These are phyloP conservation scores for Drosophila paracracens DNA, from an alignment of 2,888 invertebrate species.

Conservation along the genomic window DNA sequence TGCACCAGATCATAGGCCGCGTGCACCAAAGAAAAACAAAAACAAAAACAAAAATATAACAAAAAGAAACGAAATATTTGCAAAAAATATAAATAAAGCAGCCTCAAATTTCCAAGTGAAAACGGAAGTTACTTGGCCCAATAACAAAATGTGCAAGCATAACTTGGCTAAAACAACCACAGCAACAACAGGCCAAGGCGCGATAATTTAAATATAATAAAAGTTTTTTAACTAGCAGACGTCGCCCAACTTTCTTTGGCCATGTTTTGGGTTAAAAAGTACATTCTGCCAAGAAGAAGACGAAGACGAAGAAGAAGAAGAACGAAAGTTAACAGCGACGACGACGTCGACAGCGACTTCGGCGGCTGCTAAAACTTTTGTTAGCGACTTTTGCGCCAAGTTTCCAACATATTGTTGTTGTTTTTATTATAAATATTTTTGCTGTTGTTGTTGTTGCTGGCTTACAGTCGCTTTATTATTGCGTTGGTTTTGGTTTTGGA, in stretches of 20 bases:
- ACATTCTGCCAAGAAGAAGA: slow-evolving; percentile 49
- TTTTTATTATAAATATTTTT: slow-evolving; percentile 23
- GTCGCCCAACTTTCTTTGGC: slow-evolving; percentile 61
- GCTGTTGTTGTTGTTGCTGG: slow-evolving; percentile 25
- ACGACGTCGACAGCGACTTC: slow-evolving; percentile 44
- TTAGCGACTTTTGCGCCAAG: slow-evolving; percentile 70
- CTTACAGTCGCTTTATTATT: slow-evolving; percentile 56
- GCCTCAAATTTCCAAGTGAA: slow-evolving; percentile 47
- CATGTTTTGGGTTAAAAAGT: slow-evolving; percentile 66
- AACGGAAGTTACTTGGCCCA: slow-evolving; percentile 43
- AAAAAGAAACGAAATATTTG: background rate
- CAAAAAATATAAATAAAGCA: background rate
- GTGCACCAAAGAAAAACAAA: slow-evolving; percentile 2
- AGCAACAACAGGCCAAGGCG: slow-evolving; percentile 25
- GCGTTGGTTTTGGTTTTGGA: slow-evolving; percentile 63
- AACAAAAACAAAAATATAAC: background rate
- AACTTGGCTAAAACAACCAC: slow-evolving; percentile 21
- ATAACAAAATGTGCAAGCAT: slow-evolving; percentile 9
- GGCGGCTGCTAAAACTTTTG: slow-evolving; percentile 71
- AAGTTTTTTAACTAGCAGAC: slow-evolving; percentile 50
- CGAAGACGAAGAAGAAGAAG: slow-evolving; percentile 38
- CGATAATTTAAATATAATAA: slow-evolving; percentile 69
- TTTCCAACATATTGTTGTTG: slow-evolving; percentile 50
- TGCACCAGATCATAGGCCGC: slow-evolving; percentile 41
- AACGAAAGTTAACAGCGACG: slow-evolving; percentile 51